Base-by-base conservation (phyloP, 2,888 invertebrate species). In the Augiades crinisus region DNA sequence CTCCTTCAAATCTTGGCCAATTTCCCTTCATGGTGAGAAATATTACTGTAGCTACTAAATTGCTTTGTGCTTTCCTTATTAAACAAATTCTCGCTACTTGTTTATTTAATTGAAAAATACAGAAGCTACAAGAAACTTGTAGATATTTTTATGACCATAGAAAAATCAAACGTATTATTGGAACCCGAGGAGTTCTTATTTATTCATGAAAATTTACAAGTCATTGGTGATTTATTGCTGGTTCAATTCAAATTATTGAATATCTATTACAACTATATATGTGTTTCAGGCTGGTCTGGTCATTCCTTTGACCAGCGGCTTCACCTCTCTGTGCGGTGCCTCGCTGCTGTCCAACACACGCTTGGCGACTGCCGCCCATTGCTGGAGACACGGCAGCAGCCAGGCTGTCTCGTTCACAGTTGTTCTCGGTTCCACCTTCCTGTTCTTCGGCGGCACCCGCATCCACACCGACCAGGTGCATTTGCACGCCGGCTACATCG, bases 291-390 rank as follows among this genome's bases (percentile, higher is more conserved):
- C 16, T 16, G 40, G 40, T 8, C 27, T 73, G 5, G 54, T 71
- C 4, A 65, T 72, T 36, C 47, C 58, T 0, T 46, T 72, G 16
- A 53, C 55, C 2, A 54, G 7, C 14, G 69, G 68, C 3, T 33
- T 19, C 1, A 60, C 60, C 27, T 71, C 73, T 1, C 66, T 72
- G 16, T 73, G 73, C 54, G 72, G 71, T 0, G 61, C 67, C 1
- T 63, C 70, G 0, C 58, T 73, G 0, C 10, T 75, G 24, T 41
- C 61, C 36, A 65, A 67, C 62, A 64, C 55, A 0, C 60, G 61
- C 8, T 30, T 59, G 10, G 58, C 68, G 40, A 70, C 68, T 13
- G 71, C 71, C 1, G 72, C 68, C 22, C 72, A 72, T 61, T 74
- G 72, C 61, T 73, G 74, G 72, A 56, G 45, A 6, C 61, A 63